Conservation (phyloP, 2,888 invertebrate species). For the Pammene fasciana region DNA sequence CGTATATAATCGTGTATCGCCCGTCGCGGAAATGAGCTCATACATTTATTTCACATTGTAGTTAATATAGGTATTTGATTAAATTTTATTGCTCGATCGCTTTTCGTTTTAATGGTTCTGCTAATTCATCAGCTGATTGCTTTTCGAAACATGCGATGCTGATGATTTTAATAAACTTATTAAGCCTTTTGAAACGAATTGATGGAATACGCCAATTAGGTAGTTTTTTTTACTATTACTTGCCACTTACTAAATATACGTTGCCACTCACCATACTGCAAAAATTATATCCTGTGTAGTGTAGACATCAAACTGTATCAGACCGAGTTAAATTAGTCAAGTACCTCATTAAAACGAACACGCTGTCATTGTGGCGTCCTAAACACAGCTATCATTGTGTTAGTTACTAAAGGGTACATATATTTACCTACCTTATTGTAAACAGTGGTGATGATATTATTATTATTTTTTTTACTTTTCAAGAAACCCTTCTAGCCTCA, state of each 20-base stretch:
- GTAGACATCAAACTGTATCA: too few species aligned
- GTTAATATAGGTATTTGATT: conserved; percentile 66
- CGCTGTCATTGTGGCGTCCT: too few species aligned
- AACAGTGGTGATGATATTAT: too few species aligned
- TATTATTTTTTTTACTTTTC: too few species aligned
- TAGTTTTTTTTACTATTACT: conserved; percentile 11
- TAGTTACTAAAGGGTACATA: too few species aligned
- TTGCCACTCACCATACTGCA: neutral
- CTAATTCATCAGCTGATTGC: conserved; percentile 38
- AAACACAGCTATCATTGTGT: too few species aligned
- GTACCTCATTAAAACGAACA: too few species aligned
- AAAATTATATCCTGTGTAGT: too few species aligned
- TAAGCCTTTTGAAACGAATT: conserved; percentile 10
- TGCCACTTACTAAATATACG: too few species aligned
- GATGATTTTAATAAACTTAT: conserved; percentile 32
- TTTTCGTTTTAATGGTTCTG: conserved; percentile 29
- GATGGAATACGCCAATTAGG: conserved; percentile 10
- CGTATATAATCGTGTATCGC: conserved; percentile 57
- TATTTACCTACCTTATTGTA: too few species aligned
- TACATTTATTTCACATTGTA: conserved; percentile 70
- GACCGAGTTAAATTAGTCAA: too few species aligned
- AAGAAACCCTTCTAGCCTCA: too few species aligned
- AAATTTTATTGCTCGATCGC: conserved; percentile 62
- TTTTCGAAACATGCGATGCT: conserved; percentile 33
- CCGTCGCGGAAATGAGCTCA: conserved; percentile 70